Evolutionary conservation across 2,113 vertebrate genomes (phyloP).

Genomic region (Etheostoma cragini): DNA sequence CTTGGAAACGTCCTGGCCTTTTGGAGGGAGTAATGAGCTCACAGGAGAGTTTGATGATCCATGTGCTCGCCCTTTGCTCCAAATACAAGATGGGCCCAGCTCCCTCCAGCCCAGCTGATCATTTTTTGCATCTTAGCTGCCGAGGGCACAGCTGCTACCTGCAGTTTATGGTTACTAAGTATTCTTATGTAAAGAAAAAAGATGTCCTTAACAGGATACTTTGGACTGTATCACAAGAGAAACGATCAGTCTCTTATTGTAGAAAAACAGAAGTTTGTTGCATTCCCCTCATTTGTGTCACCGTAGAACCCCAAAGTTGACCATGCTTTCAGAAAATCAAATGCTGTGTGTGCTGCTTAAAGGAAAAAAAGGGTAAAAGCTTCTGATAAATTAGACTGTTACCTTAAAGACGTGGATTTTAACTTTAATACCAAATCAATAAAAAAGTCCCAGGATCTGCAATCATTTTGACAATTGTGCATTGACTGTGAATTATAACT

Average conservation of each 20-base stretch:
- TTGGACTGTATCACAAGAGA: neutral
- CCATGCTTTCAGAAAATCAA: constrained; percentile 19
- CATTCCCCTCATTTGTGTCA: neutral
- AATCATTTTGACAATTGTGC: constrained; percentile 25
- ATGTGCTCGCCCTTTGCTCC: constrained; percentile 77
- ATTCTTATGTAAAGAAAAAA: neutral
- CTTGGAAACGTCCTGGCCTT: constrained; percentile 77
- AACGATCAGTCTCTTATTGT: neutral
- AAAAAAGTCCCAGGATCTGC: neutral
- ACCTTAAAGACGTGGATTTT: constrained; percentile 9
- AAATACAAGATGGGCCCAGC: constrained; percentile 66
- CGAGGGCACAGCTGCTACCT: neutral
- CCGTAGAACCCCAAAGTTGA: neutral
- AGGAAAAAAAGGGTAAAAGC: neutral
- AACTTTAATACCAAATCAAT: constrained; percentile 31
- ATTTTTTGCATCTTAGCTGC: constrained; percentile 40
- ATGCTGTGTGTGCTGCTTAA: neutral
- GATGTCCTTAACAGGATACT: neutral
- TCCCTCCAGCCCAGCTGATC: constrained; percentile 39
- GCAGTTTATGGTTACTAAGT: constrained; percentile 9
- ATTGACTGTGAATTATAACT: constrained; percentile 33
- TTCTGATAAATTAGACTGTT: neutral
- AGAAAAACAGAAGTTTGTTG: neutral
- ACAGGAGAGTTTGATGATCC: constrained; percentile 81
- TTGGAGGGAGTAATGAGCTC: constrained; percentile 83